Evolutionary conservation across 2,888 invertebrate species (phyloP), one percentile per base, ranked within the genome.

Genomic region (Leptopilina drosophilae): DNA sequence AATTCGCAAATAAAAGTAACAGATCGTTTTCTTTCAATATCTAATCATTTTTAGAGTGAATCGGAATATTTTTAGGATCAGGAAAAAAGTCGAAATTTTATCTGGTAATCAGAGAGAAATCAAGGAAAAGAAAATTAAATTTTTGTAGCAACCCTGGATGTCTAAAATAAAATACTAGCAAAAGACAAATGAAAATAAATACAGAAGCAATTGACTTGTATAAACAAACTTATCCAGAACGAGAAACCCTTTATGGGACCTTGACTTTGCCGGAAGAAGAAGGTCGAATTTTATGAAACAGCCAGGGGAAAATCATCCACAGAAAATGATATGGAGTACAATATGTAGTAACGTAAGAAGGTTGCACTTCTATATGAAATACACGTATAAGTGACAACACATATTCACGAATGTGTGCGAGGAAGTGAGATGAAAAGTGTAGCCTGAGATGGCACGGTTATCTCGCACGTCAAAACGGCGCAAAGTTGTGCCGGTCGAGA

Each of bases 401-500:
- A 46, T 46, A 46, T 33, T 33, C 33, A 4, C 33, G 33, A 33
- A 33, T 49, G 12, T 49, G 12, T 49, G 11, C 11, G 4, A 33
- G 40, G 56, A 26, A 33, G 76, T 64, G 80, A 76, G 79, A 79
- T 79, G 78, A 83, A 79, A 81, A 78, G 80, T 80, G 78, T 73
- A 76, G 79, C 42, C 78, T 81, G 82, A 82, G 84, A 83, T 82
- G 84, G 81, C 83, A 82, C 82, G 80, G 86, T 87, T 89, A 89
- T 89, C 87, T 87, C 76, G 85, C 86, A 89, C 87, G 90, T 90
- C 89, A 89, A 90, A 90, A 89, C 87, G 85, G 85, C 84, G 87
- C 87, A 88, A 90, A 90, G 88, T 90, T 89, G 85, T 85, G 85
- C 84, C 82, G 84, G 84, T 80, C 84, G 86, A 81, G 42, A 42